A percentile compares a stretch with the other conserved stretches of the same genome.
Conservation (phyloP, 2,888 invertebrate genomes). For the Hypsopygia costalis region DNA sequence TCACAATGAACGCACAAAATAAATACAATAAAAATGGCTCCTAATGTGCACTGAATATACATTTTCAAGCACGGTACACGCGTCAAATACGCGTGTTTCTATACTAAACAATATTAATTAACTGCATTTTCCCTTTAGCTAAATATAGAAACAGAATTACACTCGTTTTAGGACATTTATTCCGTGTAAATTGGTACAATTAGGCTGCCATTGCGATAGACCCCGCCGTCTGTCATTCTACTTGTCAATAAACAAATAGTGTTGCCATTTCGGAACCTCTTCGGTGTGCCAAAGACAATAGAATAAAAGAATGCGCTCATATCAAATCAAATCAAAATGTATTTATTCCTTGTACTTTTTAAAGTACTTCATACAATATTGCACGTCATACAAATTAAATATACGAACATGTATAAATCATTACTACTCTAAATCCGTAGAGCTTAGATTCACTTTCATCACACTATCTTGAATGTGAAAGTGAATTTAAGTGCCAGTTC, state of each 20-base stretch:
- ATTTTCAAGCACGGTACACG: conserved; percentile 62
- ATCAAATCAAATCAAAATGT: too few relatives aligned
- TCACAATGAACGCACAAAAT: conserved; percentile 80
- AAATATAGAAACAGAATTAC: conserved; percentile 51
- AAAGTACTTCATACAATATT: too few relatives aligned
- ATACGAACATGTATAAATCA: too few relatives aligned
- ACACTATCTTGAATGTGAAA: too few relatives aligned
- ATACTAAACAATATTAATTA: conserved; percentile 57
- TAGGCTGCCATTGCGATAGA: conserved; percentile 64
- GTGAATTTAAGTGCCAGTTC: too few relatives aligned
- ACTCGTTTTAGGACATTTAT: conserved; percentile 56
- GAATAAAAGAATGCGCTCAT: too few relatives aligned
- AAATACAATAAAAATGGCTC: conserved; percentile 80
- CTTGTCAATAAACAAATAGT: conserved; percentile 78
- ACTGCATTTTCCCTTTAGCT: conserved; percentile 68
- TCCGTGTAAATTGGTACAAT: conserved; percentile 55
- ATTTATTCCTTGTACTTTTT: too few relatives aligned
- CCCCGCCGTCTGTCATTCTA: conserved; percentile 74
- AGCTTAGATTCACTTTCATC: too few relatives aligned
- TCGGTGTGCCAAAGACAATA: too few relatives aligned
- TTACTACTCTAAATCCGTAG: too few relatives aligned
- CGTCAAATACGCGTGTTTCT: conserved; percentile 53
- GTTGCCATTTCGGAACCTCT: conserved; percentile 36
- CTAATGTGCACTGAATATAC: conserved; percentile 72
- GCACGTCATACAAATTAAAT: too few relatives aligned